Evolutionary conservation across 2,797 vertebrate genomes (phyloP).

Genomic region (Eulemur mongoz): DNA sequence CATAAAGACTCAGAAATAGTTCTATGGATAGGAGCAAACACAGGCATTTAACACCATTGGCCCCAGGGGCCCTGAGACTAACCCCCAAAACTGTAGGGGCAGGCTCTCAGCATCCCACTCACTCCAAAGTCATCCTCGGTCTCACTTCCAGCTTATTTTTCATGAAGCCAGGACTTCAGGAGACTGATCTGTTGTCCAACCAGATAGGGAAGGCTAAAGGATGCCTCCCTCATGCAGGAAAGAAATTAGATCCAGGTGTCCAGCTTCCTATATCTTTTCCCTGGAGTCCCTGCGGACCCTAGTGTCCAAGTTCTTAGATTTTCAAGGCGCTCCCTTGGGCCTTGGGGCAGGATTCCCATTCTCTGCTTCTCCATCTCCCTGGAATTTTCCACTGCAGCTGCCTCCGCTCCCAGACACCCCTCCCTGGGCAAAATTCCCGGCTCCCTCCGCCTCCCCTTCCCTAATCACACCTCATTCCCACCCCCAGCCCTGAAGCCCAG

Average conservation of each 20-base stretch:
- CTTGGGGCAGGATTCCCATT: conserved; percentile 71
- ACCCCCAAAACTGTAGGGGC: not conserved
- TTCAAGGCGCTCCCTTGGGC: conserved; percentile 58
- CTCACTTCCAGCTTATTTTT: not conserved
- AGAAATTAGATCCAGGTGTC: not conserved
- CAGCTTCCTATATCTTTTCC: not conserved
- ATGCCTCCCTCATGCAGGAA: not conserved
- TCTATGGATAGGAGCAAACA: not conserved
- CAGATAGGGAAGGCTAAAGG: not conserved
- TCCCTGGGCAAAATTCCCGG: conserved; percentile 73
- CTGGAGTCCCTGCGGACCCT: not conserved
- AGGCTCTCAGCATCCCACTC: not conserved
- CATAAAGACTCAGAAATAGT: not conserved
- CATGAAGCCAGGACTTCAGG: not conserved
- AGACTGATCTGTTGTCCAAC: not conserved
- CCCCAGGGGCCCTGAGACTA: not conserved
- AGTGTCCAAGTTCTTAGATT: conserved; percentile 37
- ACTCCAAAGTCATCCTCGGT: not conserved
- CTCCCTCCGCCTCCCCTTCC: conserved; percentile 22
- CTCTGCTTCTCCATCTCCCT: conserved; percentile 74
- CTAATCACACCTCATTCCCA: conserved; percentile 50
- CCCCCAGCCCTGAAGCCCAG: conserved; percentile 53
- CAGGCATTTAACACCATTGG: not conserved
- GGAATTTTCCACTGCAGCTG: conserved; percentile 87
- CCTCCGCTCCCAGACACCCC: conserved; percentile 73